Percentiles rank a stretch among this genome's conserved stretches.
phyloP scores from a whole-genome alignment of 2,888 invertebrate species.

The Embidobia sp. region DNA sequence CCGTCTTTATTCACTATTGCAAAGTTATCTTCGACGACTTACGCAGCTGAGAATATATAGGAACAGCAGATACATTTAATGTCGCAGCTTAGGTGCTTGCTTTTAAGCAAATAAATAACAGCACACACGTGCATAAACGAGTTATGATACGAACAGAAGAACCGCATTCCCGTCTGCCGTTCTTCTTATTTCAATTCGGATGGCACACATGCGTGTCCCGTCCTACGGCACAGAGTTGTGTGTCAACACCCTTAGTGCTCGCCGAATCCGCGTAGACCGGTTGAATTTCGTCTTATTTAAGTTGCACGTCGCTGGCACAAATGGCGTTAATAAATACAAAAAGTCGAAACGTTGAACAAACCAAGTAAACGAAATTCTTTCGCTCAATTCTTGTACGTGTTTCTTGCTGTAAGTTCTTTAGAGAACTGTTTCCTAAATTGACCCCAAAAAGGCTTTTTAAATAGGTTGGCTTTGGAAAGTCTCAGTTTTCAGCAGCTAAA shows the following conservation, averaged over 20 bases:
- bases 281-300: conserved; percentile 33
- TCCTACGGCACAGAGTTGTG: conserved; percentile 36
- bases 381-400: conserved; percentile 6
- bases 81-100: conserved; percentile 26
- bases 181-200: conserved; percentile 39
- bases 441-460: conserved; percentile 26
- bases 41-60: conserved; percentile 36
- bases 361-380: conserved; percentile 17
- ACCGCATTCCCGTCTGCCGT: conserved; percentile 18
- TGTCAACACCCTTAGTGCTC: conserved; percentile 38
- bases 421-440: neutral
- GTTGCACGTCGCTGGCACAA: conserved; percentile 9
- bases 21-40: conserved; percentile 34
- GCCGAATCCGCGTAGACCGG: no score
- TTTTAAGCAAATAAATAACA: conserved; percentile 41
- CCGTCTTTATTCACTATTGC: conserved; percentile 43
- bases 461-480: conserved; percentile 18
- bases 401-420: neutral
- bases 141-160: conserved; percentile 29
- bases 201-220: conserved; percentile 47
- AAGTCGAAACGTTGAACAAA: conserved; percentile 7
- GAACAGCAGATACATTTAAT: conserved; percentile 31
- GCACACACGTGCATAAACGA: conserved; percentile 26
- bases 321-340: conserved; percentile 19
- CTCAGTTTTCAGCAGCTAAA: no score